Conservation (phyloP, 2,113 vertebrate species). For the Hippocampus comes region DNA sequence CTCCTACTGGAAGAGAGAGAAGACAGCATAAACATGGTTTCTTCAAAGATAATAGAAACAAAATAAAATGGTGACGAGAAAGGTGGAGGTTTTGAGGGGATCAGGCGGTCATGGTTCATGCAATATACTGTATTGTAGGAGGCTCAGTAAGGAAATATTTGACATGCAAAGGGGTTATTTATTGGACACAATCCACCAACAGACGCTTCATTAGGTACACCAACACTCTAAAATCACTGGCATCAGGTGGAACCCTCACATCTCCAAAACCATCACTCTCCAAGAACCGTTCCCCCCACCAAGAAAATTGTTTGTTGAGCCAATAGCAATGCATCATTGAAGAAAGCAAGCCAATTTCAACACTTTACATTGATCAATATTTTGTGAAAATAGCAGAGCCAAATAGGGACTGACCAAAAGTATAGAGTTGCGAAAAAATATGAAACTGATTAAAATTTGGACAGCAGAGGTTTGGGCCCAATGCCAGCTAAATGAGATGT, state of each 20-base stretch:
- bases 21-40: not conserved
- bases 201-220: not conserved
- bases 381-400: too few species aligned
- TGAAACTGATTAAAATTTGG: too few species aligned
- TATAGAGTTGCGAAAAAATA: too few species aligned
- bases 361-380: not conserved
- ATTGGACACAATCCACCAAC: not conserved
- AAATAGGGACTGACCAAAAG: too few species aligned
- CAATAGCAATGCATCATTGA: too few species aligned
- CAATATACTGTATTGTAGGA: not conserved
- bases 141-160: not conserved
- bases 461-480: too few species aligned
- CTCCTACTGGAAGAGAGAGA: slow-evolving; percentile 50
- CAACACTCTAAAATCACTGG: not conserved
- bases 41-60: not conserved
- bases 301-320: too few species aligned
- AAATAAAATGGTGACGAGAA: slow-evolving; percentile 4
- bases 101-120: slow-evolving; percentile 45
- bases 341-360: too few species aligned
- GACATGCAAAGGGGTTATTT: not conserved
- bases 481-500: not conserved
- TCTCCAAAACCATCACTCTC: too few species aligned
- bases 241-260: too few species aligned
- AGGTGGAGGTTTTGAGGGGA: slow-evolving; percentile 28
- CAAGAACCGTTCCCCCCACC: too few species aligned